phyloP scores from a whole-genome alignment of 2,888 invertebrate genomes.

The Cyrtodaria siliqua region DNA sequence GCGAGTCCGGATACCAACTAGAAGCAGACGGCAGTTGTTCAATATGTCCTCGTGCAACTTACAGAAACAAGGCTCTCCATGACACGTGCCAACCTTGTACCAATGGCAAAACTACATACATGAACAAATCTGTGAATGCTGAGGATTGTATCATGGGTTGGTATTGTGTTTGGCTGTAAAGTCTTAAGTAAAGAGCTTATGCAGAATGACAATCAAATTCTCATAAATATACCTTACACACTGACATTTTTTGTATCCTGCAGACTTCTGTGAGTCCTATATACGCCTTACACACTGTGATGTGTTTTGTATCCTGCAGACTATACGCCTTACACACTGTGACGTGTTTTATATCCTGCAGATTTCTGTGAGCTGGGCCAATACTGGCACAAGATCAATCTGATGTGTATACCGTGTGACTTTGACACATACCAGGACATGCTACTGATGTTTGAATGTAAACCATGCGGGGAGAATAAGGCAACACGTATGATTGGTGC shows the following conservation, averaged over 20 bases:
- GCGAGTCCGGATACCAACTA: conserved; percentile 38
- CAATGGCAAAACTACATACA: conserved; percentile 26
- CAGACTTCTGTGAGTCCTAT: conserved; percentile 41
- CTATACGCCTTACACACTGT: not conserved
- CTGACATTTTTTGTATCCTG: not conserved
- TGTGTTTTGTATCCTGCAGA: too few species aligned
- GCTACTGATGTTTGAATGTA: conserved; percentile 25
- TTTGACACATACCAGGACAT: conserved; percentile 41
- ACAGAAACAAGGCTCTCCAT: conserved; percentile 27
- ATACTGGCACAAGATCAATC: conserved; percentile 14
- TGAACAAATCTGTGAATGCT: conserved; percentile 9
- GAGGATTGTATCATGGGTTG: conserved; percentile 41
- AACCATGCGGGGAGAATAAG: conserved; percentile 22
- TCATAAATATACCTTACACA: not conserved
- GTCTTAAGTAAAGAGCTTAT: too few species aligned
- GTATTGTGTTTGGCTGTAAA: not conserved
- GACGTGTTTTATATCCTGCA: conserved; percentile 1
- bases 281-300: too few species aligned
- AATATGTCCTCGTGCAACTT: conserved; percentile 31
- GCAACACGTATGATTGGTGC: conserved; percentile 20
- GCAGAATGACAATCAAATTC: too few species aligned
- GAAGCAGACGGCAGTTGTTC: conserved; percentile 39
- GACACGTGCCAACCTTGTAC: conserved; percentile 16
- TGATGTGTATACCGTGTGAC: conserved; percentile 22
- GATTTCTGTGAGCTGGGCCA: conserved; percentile 37